Percentiles rank a stretch among this genome's conserved stretches.
Conservation (phyloP, 2,113 vertebrate species). For the Halcyon malimbica region DNA sequence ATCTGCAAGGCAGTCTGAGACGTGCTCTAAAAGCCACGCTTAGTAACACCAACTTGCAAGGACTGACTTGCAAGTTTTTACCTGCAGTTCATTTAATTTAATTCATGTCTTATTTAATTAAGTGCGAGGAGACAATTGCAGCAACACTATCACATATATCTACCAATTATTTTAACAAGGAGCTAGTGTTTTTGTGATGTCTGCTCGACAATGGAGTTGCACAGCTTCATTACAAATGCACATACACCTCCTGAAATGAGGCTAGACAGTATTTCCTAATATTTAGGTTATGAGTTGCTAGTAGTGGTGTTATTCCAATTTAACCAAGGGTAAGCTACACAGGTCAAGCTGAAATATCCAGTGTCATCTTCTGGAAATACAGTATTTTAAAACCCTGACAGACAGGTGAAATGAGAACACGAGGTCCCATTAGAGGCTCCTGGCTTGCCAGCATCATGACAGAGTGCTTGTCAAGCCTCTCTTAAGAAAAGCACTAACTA, state of each 20-base stretch:
- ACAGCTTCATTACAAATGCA: background rate
- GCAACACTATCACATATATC: background rate
- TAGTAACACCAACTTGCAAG: background rate
- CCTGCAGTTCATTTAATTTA: background rate
- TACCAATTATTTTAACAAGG: background rate
- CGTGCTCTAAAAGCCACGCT: background rate
- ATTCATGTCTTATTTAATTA: background rate
- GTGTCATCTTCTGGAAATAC: background rate
- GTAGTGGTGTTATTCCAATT: background rate
- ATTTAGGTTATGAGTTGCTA: background rate
- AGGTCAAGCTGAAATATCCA: background rate
- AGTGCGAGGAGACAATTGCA: background rate
- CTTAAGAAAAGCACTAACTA: background rate
- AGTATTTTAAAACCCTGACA: background rate
- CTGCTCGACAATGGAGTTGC: background rate
- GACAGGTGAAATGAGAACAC: background rate
- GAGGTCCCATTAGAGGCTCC: background rate
- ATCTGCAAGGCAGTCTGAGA: background rate
- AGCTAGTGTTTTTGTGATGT: background rate
- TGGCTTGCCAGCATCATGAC: conserved; percentile 6
- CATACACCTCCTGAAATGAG: background rate
- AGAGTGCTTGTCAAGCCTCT: background rate
- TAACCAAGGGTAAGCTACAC: background rate
- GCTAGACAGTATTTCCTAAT: background rate
- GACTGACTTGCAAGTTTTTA: accelerated